Evolutionary conservation across 2,797 vertebrate genomes (phyloP), one percentile per base, ranked within the genome.

Genomic region (Paedocypris micromegethes): DNA sequence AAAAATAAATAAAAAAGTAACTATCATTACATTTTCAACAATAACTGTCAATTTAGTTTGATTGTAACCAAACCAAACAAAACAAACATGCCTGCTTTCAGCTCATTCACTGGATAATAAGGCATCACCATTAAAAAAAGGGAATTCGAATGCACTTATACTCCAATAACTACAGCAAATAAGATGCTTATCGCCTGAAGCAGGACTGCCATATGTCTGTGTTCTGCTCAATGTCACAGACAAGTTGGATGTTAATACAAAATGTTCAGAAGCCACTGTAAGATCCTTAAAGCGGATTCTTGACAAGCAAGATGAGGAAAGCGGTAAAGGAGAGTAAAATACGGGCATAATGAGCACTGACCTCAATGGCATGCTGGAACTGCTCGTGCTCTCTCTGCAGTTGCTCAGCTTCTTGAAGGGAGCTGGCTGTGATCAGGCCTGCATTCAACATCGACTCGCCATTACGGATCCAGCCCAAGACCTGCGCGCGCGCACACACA

Each of bases 281-380:
- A 9, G 41, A 44, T 58, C 5, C 7, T 4, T 23, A 23, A 23
- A 23, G 23, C 23, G 23, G 23, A 23, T 23, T 23, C 23, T 23
- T 23, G 23, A 47, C 5, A 47, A 51, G 5, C 3, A 3, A 45
- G 9, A 51, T 8, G 37, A 50, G 40, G 8, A 42, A 40, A 8
- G 38, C 51, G 3, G 41, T 2, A 2, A 3, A 39, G 47, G 7
- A 9, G 6, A 55, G 38, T 4, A 5, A 48, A 50, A 47, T 43
- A 39, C 50, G 0, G 4, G 8, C 3, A 6, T 40, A 23, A 49
- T 5, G 5, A 39, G 55, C 3, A n/a, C 64, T 65, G 83, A 98
- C 96, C 93, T 99, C 96, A 9, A 99, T 99, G 72, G 96, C 96
- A 0, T 99, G 96, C 75, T 99, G 96, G 81, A 99, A 99, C 81